Evolutionary conservation across 2,113 vertebrate species (phyloP).

Genomic region (Crocuta crocuta): DNA sequence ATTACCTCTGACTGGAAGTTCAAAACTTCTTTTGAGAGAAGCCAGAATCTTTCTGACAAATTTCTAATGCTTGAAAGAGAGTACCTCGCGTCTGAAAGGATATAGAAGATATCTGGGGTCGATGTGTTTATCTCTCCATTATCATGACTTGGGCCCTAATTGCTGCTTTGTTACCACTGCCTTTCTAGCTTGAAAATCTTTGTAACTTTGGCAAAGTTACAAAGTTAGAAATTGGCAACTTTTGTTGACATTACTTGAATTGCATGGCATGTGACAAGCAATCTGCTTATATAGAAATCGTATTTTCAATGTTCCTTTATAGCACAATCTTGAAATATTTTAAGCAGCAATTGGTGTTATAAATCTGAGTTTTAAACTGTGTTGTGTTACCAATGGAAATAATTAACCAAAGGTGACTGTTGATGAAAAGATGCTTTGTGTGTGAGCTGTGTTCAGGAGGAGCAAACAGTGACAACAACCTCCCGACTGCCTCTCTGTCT

Average conservation of each 20-base stretch:
- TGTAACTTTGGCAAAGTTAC: conserved; percentile 1
- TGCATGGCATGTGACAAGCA: background rate
- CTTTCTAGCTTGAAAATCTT: background rate
- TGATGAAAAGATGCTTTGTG: background rate
- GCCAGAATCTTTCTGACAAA: conserved; percentile 23
- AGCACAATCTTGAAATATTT: background rate
- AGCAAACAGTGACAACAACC: accelerated
- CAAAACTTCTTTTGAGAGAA: conserved; percentile 51
- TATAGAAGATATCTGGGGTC: accelerated
- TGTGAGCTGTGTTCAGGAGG: background rate
- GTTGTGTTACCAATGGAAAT: background rate
- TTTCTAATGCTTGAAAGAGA: background rate
- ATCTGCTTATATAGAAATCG: background rate
- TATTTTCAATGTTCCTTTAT: background rate
- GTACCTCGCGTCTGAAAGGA: background rate
- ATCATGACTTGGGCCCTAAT: background rate
- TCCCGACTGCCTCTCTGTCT: background rate
- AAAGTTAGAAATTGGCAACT: background rate
- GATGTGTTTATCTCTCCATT: background rate
- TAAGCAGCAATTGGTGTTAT: background rate
- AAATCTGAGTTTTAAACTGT: background rate
- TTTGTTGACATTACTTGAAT: background rate
- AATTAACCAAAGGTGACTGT: background rate
- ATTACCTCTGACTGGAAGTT: background rate
- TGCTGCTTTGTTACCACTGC: background rate